Percentiles rank a stretch among this genome's conserved stretches.
Evolutionary conservation across 2,797 vertebrate genomes (phyloP).

Genomic region (Lacerta viridis): DNA sequence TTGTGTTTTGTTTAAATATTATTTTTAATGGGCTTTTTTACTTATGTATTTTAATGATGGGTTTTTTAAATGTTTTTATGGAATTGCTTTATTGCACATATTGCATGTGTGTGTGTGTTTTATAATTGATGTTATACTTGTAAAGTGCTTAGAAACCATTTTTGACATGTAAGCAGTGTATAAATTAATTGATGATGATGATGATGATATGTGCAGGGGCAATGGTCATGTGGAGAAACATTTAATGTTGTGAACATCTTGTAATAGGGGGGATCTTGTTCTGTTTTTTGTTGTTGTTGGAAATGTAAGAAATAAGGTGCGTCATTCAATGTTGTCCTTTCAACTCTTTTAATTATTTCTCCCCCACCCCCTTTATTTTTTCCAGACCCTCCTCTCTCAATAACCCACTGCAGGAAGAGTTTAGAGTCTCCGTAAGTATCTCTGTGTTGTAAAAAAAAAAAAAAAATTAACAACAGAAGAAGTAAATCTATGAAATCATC

Average conservation of each 20-base stretch:
- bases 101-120: too few relatives aligned
- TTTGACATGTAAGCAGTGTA: too few relatives aligned
- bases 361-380: conserved; percentile 69
- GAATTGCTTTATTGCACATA: too few relatives aligned
- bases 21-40: too few relatives aligned
- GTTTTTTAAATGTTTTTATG: too few relatives aligned
- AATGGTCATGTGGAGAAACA: not conserved
- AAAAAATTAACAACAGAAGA: too few relatives aligned
- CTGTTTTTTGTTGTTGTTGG: conserved; percentile 29
- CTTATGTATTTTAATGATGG: too few relatives aligned
- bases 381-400: conserved; percentile 96
- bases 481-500: too few relatives aligned
- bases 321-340: conserved; percentile 46
- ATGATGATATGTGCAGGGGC: not conserved
- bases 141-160: too few relatives aligned
- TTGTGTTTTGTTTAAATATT: too few relatives aligned
- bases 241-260: not conserved
- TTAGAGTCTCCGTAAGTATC: conserved; percentile 97
- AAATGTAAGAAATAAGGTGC: conserved; percentile 53
- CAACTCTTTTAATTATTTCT: conserved; percentile 64
- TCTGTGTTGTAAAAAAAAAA: not conserved
- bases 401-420: conserved; percentile 98
- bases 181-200: too few relatives aligned
- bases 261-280: not conserved
- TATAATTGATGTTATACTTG: too few relatives aligned